Base-by-base conservation (phyloP, 2,888 invertebrate genomes). In the Synergus umbraculus region DNA sequence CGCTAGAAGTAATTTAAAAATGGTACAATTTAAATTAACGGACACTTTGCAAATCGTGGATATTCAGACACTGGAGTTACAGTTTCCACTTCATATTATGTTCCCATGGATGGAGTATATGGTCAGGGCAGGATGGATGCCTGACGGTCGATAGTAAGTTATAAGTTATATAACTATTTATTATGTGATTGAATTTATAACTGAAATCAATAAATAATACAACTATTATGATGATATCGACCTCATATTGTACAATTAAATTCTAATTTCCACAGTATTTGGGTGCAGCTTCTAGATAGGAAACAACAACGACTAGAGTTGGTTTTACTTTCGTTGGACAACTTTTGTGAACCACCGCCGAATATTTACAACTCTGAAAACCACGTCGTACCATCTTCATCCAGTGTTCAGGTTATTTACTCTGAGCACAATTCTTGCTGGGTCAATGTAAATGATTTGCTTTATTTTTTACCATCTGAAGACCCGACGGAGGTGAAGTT, bases 41-140 rank as follows among this genome's bases (percentile, higher is more conserved):
- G 93, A 94, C 66, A 92, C 93, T 54, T 93, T 95, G 87, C 96
- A 96, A 90, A 96, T 97, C 79, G 94, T 94, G 0, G 96, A 97
- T 86, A 94, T 97, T 78, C 94, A 95, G 87, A 95, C 95, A 93
- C 94, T 96, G 87, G 96, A 97, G 86, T 93, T 97, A 83, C 94
- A 95, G 69, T 96, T 96, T 88, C 95, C 97, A 0, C 92, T 98
- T n/a, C 94, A 95, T 69, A 95, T 95, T 78, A 94, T 97, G 81
- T 98, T 98, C 91, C 97, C 98, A 0, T 97, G 97, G 97, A 95
- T 97, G 93, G 99, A 99, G 90, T 99, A 99, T 92, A 94, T 99
- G 84, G 97, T 98, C 0, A 93, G 99, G 85, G 97, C 97, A 15
- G 99, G 98, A 0, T 99, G 99, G 99, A 97, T 97, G 0, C 97